Evolutionary conservation across 2,888 invertebrate genomes (phyloP).

Genomic region (Morpho achilles): DNA sequence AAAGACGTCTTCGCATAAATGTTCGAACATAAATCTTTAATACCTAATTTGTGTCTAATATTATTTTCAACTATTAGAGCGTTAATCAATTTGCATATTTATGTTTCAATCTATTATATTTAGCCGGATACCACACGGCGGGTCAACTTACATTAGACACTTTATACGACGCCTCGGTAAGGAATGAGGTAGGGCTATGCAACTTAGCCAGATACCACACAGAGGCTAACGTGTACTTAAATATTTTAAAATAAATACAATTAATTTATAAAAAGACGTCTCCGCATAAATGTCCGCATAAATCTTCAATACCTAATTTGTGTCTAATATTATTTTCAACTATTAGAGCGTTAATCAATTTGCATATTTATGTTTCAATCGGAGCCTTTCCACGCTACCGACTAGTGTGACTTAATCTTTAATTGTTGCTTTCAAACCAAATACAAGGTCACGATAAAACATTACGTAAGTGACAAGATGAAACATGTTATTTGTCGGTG

Average conservation of each 20-base stretch:
- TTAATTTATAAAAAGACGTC: no score
- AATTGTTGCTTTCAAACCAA: slow-evolving; percentile 27
- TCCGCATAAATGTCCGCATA: slow-evolving; percentile 9
- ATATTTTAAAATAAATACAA: no score
- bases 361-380: slow-evolving; percentile 35
- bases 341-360: slow-evolving; percentile 31
- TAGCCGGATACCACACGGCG: no score
- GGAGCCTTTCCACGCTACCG: slow-evolving; percentile 31
- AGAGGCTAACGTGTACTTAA: no score
- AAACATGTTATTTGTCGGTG: slow-evolving; percentile 17
- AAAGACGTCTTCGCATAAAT: slow-evolving; percentile 1
- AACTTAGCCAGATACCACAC: no score
- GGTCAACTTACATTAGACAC: no score
- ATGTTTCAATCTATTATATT: slow-evolving; percentile 34
- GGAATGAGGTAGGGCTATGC: no score
- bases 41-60: slow-evolving; percentile 18
- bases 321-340: slow-evolving; percentile 24
- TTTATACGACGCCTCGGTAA: no score
- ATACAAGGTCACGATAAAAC: slow-evolving; percentile 30
- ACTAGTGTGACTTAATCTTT: slow-evolving; percentile 27
- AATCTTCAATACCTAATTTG: slow-evolving; percentile 19
- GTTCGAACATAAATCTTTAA: slow-evolving; percentile 16
- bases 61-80: slow-evolving; percentile 29
- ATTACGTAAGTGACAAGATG: slow-evolving; percentile 27
- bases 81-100: slow-evolving; percentile 34